Evolutionary conservation across 1,140 invertebrate genomes (phyloP), one percentile per base, ranked within the genome.

Genomic region (Cotesia glomerata): DNA sequence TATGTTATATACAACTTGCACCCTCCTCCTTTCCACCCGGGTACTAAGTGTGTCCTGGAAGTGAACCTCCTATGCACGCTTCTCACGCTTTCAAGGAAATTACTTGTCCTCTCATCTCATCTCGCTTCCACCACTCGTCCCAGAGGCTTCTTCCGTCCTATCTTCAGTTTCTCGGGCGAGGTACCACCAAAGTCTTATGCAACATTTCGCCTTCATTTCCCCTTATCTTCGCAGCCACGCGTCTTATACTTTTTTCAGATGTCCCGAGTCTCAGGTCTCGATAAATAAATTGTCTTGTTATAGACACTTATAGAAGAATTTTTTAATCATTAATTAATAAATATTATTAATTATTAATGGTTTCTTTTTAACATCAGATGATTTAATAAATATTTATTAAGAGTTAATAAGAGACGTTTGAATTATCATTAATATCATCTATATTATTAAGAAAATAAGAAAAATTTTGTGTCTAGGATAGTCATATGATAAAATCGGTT

Each of bases 81-180:
- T 67, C 84, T 86, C 86, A 87, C 84, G 86, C 84, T 79, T 83
- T 78, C 80, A 77, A 87, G 86, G 86, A 87, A 87, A 86, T 87
- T 86, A 87, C 85, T 86, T 85, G 82, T 83, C 82, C 82, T 83
- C 79, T 78, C 78, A 74, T 67, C 71, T 69, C 73, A 74, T 73
- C 71, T 45, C 39, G 7, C 75, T 64, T 49, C 64, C 74, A 67
- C 72, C 59, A 74, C 49, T 62, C 26, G n/a, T 16, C 4, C 34
- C 34, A 35, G 32, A 4, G 59, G 35, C 59, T 36, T 72, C 69
- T 69, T 58, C 56, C 70, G 63, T 67, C 71, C 68, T 69, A 14
- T 54, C 71, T 62, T 62, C 34, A 9, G 34, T 16, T 62, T 36
- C 68, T 69, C 70, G 35, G 36, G 54, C 74, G 54, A 26, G 1